Base-by-base conservation (phyloP, 1,140 invertebrate genomes). In the Anastatus disparis region DNA sequence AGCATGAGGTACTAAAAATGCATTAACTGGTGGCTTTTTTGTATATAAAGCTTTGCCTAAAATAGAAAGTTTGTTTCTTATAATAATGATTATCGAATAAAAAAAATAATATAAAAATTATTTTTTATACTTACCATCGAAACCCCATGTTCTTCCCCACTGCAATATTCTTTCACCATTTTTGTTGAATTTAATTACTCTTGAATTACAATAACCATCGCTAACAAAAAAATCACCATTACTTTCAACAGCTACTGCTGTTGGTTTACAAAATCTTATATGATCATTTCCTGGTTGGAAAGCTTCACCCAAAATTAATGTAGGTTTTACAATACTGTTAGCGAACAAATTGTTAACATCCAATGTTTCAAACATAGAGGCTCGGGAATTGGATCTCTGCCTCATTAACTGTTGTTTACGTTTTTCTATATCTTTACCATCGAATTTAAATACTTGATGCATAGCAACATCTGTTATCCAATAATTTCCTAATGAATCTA, bases 171-270 rank as follows among this genome's bases (percentile, higher is more conserved):
- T 87, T 42, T 88, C 85, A 3, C 96, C 96, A n/a, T 89, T 83
- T 8, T 88, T 84, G 13, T 91, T 87, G 78, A 92, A 97, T 81
- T 97, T 97, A 26, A 98, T 87, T 27, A 99, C 90, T 72, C 97
- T 88, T 2, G 92, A 91, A 85, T 98, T 98, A 80, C 97, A 99
- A 80, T 99, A 99, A 12, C 95, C 94, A 86, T 99, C 97, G 12
- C 95, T 91, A 1, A 99, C 93, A 82, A 95, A 99, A 83, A 99
- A 96, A 66, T 95, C 91, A 0, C 95, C 96, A 76, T 90, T 91
- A 7, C 87, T 83, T 22, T 93, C 84, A 9, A 95, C 94, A 27
- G 96, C 95, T 2, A 97, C 94, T 8, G 93, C 92, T 8, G 95
- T 94, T 10, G 97, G 97, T 82, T 98, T 97, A 83, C 97, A 99